These are phyloP conservation scores for Drosophila trapezifrons DNA, from an alignment of 1,140 invertebrate genomes.

Conservation along the genomic window DNA sequence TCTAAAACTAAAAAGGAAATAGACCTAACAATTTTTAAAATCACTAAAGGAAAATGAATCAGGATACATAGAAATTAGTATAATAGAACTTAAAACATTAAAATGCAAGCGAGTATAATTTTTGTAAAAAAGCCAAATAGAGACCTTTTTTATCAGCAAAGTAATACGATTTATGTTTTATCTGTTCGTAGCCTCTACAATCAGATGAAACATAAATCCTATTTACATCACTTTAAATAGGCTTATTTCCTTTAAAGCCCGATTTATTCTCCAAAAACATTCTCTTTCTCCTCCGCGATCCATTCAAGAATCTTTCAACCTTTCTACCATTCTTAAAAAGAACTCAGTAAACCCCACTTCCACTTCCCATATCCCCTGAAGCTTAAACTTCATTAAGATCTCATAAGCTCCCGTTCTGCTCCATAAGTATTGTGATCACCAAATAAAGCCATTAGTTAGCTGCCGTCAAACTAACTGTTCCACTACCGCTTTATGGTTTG, in stretches of 20 bases:
- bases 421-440: constrained; percentile 33
- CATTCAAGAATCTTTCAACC: neutral
- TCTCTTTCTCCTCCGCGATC: too few relatives aligned
- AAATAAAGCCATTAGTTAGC: constrained; percentile 17
- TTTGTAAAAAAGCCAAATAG: too few relatives aligned
- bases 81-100: too few relatives aligned
- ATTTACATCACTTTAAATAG: neutral
- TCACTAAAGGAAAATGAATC: neutral
- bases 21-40: neutral
- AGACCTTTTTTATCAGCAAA: too few relatives aligned
- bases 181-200: too few relatives aligned
- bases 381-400: constrained; percentile 42
- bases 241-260: neutral
- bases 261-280: too few relatives aligned
- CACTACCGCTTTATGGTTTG: constrained; percentile 25
- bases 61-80: too few relatives aligned
- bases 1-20: too few relatives aligned
- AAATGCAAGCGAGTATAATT: too few relatives aligned
- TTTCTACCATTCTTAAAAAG: too few relatives aligned
- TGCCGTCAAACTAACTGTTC: constrained; percentile 35
- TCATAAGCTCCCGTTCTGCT: constrained; percentile 36
- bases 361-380: neutral
- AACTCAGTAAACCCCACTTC: neutral
- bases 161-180: too few relatives aligned
- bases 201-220: too few relatives aligned